A percentile compares a stretch with the other conserved stretches of the same genome.
These are phyloP conservation scores for Tethea ocularis DNA, from an alignment of 2,888 invertebrate genomes.

Conservation along the genomic window DNA sequence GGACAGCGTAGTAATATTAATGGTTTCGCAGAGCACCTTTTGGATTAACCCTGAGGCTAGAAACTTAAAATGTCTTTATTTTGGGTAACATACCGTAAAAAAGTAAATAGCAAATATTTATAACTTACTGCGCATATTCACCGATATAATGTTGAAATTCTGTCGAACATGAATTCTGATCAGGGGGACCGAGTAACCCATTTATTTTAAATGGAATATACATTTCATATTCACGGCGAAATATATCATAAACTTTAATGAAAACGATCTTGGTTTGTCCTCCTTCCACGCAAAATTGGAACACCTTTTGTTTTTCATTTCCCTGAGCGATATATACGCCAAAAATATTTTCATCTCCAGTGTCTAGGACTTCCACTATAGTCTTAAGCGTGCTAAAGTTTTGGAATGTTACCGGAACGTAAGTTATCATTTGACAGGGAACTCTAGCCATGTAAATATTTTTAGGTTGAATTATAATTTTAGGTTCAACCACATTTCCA, in stretches of 20 bases:
- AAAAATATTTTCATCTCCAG: conserved; percentile 67
- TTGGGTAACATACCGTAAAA: too few species aligned
- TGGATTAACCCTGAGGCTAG: too few species aligned
- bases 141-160: conserved; percentile 65
- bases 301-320: conserved; percentile 63
- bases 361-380: conserved; percentile 58
- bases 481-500: conserved; percentile 80
- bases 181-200: conserved; percentile 82
- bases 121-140: conserved; percentile 61
- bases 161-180: conserved; percentile 51
- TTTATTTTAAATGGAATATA: conserved; percentile 85
- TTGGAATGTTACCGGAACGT: conserved; percentile 68
- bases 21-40: too few species aligned
- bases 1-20: too few species aligned
- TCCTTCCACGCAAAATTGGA: conserved; percentile 58
- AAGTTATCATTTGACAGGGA: conserved; percentile 66
- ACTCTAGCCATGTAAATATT: conserved; percentile 77
- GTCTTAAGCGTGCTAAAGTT: conserved; percentile 57
- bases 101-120: too few species aligned
- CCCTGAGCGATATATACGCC: conserved; percentile 61
- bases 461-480: conserved; percentile 74
- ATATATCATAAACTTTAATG: conserved; percentile 66
- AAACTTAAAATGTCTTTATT: too few species aligned
- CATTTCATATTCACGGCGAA: conserved; percentile 80
- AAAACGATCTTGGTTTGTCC: conserved; percentile 67